Conservation (phyloP, 1,140 invertebrate genomes). For the Diorhabda elongata region DNA sequence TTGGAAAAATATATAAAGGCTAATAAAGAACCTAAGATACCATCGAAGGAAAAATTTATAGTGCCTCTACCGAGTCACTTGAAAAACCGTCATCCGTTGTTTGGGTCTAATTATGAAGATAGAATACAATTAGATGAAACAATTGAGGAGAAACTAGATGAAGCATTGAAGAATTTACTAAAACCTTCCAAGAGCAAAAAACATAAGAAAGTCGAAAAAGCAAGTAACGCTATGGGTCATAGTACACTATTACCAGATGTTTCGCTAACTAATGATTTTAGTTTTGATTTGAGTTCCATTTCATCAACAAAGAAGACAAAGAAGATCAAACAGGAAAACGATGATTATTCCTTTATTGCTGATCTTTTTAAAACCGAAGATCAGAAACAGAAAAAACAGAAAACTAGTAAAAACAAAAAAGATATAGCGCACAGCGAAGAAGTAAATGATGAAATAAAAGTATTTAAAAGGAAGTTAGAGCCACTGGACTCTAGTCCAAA, state of each 20-base stretch:
- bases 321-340: constrained; percentile 2
- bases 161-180: constrained; percentile 17
- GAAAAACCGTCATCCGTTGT: constrained; percentile 29
- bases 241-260: constrained; percentile 16
- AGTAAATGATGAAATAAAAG: too few species aligned
- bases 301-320: constrained; percentile 13
- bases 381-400: too few species aligned
- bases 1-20: constrained; percentile 22
- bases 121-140: constrained; percentile 25
- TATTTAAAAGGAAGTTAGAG: not conserved
- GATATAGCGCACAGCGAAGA: too few species aligned
- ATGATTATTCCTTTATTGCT: not conserved
- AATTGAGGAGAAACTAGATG: constrained; percentile 23
- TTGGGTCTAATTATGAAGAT: constrained; percentile 26
- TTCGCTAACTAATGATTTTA: constrained; percentile 5
- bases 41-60: constrained; percentile 5
- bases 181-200: constrained; percentile 16
- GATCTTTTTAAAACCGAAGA: not conserved
- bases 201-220: constrained; percentile 15
- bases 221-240: constrained; percentile 3
- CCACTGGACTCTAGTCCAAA: not conserved
- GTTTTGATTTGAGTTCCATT: constrained; percentile 15
- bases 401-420: too few species aligned
- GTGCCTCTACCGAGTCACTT: constrained; percentile 19
- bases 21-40: constrained; percentile 9